Conservation (phyloP, 64 coral and sea anemone species). For the Cladopsammia gracilis region DNA sequence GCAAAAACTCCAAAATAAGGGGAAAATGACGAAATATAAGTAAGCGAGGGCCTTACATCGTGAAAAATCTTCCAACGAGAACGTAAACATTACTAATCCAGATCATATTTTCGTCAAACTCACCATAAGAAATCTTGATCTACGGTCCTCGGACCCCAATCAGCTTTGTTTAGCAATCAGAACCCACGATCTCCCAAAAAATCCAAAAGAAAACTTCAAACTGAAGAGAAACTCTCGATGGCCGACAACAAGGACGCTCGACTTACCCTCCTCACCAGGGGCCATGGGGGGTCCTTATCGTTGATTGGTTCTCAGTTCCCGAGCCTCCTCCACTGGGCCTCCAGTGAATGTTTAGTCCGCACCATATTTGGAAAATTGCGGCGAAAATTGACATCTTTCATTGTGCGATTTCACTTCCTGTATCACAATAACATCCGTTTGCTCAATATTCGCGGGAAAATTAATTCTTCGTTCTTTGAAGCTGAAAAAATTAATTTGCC, state of each 20-base stretch:
- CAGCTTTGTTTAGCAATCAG: slow-evolving; percentile 49
- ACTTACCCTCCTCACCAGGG: slow-evolving; percentile 98
- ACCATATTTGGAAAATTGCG: slow-evolving; percentile 86
- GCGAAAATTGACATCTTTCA: slow-evolving; percentile 35
- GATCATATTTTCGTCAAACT: not conserved
- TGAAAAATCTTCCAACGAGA: not conserved
- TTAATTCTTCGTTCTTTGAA: slow-evolving; percentile 23
- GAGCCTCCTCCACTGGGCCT: slow-evolving; percentile 66
- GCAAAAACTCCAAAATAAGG: not conserved
- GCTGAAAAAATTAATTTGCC: slow-evolving; percentile 5
- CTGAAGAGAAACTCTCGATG: slow-evolving; percentile 86
- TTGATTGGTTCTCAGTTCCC: slow-evolving; percentile 83
- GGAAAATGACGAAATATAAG: not conserved
- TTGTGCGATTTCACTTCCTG: slow-evolving; percentile 87
- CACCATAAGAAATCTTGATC: slow-evolving; percentile 62
- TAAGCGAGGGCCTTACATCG: not conserved
- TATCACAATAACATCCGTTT: slow-evolving; percentile 93
- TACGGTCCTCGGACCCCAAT: slow-evolving; percentile 58
- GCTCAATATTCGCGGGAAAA: slow-evolving; percentile 64
- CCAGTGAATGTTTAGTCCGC: slow-evolving; percentile 69
- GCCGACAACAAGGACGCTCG: slow-evolving; percentile 99
- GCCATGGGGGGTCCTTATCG: slow-evolving; percentile 81
- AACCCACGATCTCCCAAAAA: slow-evolving; percentile 71
- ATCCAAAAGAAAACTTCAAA: slow-evolving; percentile 91
- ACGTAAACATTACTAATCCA: not conserved